Conservation (phyloP, 2,113 vertebrate species). For the Procapra przewalskii region DNA sequence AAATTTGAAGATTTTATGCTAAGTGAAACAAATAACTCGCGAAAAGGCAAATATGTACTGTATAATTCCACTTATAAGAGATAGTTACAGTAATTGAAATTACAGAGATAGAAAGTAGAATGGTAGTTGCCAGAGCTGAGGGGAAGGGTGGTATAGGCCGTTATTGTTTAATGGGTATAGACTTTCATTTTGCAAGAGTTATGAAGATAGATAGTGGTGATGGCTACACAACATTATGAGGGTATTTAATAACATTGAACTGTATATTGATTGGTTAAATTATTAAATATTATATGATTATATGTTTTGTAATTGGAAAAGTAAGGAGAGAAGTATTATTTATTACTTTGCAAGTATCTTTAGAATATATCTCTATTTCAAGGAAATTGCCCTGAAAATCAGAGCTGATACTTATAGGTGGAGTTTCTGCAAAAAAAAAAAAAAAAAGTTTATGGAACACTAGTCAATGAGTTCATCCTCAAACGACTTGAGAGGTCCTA, state of each 20-base stretch:
- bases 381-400: not conserved
- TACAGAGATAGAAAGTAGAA: not conserved
- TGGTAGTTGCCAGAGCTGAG: not conserved
- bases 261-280: not conserved
- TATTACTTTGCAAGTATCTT: constrained; percentile 11
- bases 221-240: not conserved
- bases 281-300: not conserved
- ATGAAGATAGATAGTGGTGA: not conserved
- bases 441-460: not conserved
- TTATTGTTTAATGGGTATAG: not conserved
- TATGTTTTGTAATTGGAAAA: not conserved
- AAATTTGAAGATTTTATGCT: not conserved
- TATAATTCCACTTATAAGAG: not conserved
- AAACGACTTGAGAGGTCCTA: not conserved
- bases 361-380: not conserved
- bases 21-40: not conserved
- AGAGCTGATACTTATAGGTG: not conserved
- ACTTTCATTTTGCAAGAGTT: not conserved
- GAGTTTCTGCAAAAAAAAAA: not conserved
- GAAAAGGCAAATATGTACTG: not conserved
- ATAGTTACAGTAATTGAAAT: not conserved
- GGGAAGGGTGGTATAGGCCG: not conserved
- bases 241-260: not conserved
- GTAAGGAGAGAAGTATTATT: not conserved
- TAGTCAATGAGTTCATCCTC: not conserved